Base-by-base conservation (phyloP, 2,797 vertebrate species). In the Synanceia verrucosa region DNA sequence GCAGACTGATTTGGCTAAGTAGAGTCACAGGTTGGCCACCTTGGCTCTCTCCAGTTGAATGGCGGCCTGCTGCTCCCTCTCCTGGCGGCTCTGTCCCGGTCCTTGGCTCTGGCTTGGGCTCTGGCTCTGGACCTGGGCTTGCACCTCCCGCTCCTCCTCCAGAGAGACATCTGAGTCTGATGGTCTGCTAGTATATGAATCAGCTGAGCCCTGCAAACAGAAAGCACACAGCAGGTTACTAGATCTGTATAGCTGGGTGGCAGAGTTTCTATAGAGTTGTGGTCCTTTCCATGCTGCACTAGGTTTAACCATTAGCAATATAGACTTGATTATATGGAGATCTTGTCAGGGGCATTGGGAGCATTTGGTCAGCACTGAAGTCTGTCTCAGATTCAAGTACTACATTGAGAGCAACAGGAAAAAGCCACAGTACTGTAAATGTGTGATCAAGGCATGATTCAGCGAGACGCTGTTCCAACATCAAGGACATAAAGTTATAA, bases 141-240 rank as follows among this genome's bases (percentile, higher is more conserved):
- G 94, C 53, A 97, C 96, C 83, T 98, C 97, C 36, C 97, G 92
- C 83, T 99, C 97, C 90, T 99, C 97, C 92, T 99, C 97, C 92
- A 99, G 93, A 51, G 97, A 99, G 80, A 98, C 96, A 50, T 99
- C 97, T 14, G 97, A 99, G 90, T 99, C 97, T 36, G 97, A 98
- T 3, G 97, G 97, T 78, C 97, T 96, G 92, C 97, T 99, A 87
- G 97, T 99, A 39, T 99, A 99, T 60, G 97, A 99, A 93, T 99
- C 97, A 0, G 97, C 97, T 70, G 97, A 99, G 91, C 97, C 97
- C 97, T 99, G 91, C 4, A 5, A 67, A 74, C 2, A 74, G 8
- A 65, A 18, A 66, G 1, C 19, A 33, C 48, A 58, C 16, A 12
- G 31, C 0, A 13, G 21, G 26, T 82, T 21, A 78, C 9, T 53